These are phyloP conservation scores for Microplitis mediator DNA, from an alignment of 1,140 invertebrate species.

Conservation along the genomic window DNA sequence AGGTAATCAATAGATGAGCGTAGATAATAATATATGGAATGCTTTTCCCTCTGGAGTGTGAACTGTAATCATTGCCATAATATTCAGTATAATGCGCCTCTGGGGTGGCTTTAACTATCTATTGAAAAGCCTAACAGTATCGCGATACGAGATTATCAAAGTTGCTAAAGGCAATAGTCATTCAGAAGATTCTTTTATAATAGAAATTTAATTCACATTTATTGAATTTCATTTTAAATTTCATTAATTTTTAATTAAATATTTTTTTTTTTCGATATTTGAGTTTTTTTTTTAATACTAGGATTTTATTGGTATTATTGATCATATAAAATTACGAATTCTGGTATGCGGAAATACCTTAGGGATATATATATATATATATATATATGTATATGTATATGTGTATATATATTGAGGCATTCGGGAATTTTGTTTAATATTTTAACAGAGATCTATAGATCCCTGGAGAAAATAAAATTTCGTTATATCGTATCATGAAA, in stretches of 20 bases:
- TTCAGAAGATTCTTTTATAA: background rate
- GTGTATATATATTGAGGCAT: background rate
- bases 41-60: background rate
- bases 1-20: background rate
- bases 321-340: constrained; percentile 6
- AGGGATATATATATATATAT: constrained; percentile 4
- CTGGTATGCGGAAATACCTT: background rate
- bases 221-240: background rate
- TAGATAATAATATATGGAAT: background rate
- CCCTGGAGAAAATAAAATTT: background rate
- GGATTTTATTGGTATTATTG: constrained; percentile 5
- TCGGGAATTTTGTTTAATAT: constrained; percentile 10
- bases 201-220: too few relatives aligned
- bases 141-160: constrained; percentile 4
- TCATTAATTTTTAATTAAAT: background rate
- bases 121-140: constrained; percentile 1
- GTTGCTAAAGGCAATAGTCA: background rate
- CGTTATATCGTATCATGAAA: background rate
- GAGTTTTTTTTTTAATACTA: background rate
- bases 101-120: constrained; percentile 11
- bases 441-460: constrained; percentile 2
- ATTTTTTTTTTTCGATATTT: background rate
- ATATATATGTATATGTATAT: background rate
- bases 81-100: constrained; percentile 19
- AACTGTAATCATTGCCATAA: background rate